A percentile compares a stretch with the other conserved stretches of the same genome.
phyloP scores from a whole-genome alignment of 2,888 invertebrate genomes.

The Tenthredo mesomela region DNA sequence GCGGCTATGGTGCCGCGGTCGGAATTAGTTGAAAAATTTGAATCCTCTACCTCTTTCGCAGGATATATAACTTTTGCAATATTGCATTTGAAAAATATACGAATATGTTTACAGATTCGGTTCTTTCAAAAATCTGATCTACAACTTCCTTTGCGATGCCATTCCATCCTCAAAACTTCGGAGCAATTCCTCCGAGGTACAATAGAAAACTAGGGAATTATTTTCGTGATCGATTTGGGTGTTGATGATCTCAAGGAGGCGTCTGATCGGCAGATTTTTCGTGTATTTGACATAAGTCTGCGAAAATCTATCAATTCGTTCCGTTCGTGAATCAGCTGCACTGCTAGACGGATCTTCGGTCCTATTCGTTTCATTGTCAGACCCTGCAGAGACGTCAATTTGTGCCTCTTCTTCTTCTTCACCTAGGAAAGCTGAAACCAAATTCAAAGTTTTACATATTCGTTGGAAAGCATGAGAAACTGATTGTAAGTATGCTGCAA shows the following conservation, averaged over 20 bases:
- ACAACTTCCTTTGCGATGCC: background rate
- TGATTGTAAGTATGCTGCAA: slow-evolving; percentile 19
- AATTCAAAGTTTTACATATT: background rate
- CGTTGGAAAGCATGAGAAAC: background rate
- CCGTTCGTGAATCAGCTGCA: background rate
- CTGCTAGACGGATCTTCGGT: background rate
- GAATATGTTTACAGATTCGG: background rate
- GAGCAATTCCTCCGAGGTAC: slow-evolving; percentile 56
- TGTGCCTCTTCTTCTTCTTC: slow-evolving; percentile 10
- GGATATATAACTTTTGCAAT: background rate
- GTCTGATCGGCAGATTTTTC: slow-evolving; percentile 60
- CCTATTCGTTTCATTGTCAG: background rate
- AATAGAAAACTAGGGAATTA: slow-evolving; percentile 58
- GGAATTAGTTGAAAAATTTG: background rate
- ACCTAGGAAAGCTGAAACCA: background rate
- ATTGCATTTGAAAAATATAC: background rate
- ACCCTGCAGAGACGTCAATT: background rate
- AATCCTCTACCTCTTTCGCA: background rate
- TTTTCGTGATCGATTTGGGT: slow-evolving; percentile 59
- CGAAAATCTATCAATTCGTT: slow-evolving; percentile 55
- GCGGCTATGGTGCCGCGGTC: background rate
- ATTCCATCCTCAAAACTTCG: slow-evolving; percentile 14
- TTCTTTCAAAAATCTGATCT: background rate
- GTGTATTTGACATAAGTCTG: slow-evolving; percentile 64
- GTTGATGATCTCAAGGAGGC: slow-evolving; percentile 60